A percentile compares a stretch with the other conserved stretches of the same genome.
Evolutionary conservation across 2,113 vertebrate species (phyloP).

Genomic region (Verasper variegatus): DNA sequence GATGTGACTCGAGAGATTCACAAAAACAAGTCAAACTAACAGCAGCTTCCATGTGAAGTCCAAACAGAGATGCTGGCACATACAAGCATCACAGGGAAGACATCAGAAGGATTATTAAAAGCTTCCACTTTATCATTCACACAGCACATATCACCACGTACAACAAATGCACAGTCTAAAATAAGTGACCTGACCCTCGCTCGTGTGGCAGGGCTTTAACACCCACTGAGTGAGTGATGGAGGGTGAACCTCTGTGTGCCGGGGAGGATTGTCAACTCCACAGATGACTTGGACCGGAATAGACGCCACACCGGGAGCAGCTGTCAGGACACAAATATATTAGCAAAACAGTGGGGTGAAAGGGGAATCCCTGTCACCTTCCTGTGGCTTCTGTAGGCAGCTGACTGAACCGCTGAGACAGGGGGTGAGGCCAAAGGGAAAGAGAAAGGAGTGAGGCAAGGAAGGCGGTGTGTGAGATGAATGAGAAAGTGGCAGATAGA

Average conservation of each 20-base stretch:
- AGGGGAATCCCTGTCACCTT: slow-evolving; percentile 34
- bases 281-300: slow-evolving; percentile 22
- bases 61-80: neutral
- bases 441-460: neutral
- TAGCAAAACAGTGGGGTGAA: slow-evolving; percentile 51
- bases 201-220: slow-evolving; percentile 19
- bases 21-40: neutral
- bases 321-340: slow-evolving; percentile 58
- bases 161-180: slow-evolving; percentile 1
- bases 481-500: neutral
- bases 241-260: slow-evolving; percentile 8
- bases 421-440: neutral
- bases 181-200: slow-evolving; percentile 7
- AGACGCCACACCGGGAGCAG: slow-evolving; percentile 32
- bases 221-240: slow-evolving; percentile 42
- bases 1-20: neutral
- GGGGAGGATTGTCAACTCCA: slow-evolving; percentile 37
- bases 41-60: neutral
- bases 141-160: neutral
- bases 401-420: neutral
- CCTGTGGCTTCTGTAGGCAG: slow-evolving; percentile 12
- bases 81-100: neutral
- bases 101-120: slow-evolving; percentile 10
- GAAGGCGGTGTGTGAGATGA: neutral
- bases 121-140: slow-evolving; percentile 6